Base-by-base conservation (phyloP, 2,113 vertebrate genomes). In the Trinectes maculatus region DNA sequence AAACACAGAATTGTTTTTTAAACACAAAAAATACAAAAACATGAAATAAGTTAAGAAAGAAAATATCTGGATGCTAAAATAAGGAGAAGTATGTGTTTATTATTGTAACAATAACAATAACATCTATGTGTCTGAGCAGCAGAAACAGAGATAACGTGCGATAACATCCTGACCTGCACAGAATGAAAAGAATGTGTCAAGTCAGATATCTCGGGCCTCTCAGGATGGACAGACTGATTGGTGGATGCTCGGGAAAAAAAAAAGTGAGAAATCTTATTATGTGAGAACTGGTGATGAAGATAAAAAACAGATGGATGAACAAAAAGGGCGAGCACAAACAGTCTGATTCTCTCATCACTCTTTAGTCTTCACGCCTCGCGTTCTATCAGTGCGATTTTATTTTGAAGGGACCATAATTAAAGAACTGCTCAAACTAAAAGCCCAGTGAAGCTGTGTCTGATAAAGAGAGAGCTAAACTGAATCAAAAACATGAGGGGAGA, bases 191-290 rank as follows among this genome's bases (percentile, higher is more conserved):
- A 58, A 52, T 24, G 10, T 26, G 21, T 31, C n/a, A 6, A 22
- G 46, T 49, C 26, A 25, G 28, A 64, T 21, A 64, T 26, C 18
- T 22, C 1, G 53, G 59, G 60, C 7, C n/a, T 48, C 16, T 40
- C 16, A 24, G 5, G 59, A 26, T 47, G 51, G 36, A 65, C 16
- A 22, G 28, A 44, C 21, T 8, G 29, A 46, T 25, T 7, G 3
- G 18, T 21, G 18, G 56, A 12, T 6, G 40, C 2, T 24, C 11
- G 39, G 26, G 33, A 15, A 13, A 1, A 60, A 67, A 59, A n/a
- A 11, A 54, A 18, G 28, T 42, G 54, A 49, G 28, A 48, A 62
- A 10, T 37, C 40, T 47, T 47, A 28, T 36, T 42, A 53, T 51
- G 18, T 2, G n/a, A 34, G 24, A 49, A 21, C 34, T 51, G 36